Percentiles rank a stretch among this genome's conserved stretches.
phyloP scores from a whole-genome alignment of 2,888 invertebrate genomes.

The Glyphotaelius pellucidus region DNA sequence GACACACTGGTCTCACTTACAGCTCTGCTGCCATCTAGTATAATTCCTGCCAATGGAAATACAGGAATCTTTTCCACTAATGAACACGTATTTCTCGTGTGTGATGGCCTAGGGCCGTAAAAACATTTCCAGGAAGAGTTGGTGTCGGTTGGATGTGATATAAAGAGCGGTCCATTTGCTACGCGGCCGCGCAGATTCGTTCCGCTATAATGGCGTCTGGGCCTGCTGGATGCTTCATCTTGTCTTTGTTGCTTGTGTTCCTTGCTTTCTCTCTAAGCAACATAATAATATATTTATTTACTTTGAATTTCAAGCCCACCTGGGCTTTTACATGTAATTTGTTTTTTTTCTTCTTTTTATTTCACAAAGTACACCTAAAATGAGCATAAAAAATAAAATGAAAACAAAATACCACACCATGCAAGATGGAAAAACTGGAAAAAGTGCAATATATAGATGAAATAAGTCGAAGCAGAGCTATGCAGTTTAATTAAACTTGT shows the following conservation, averaged over 20 bases:
- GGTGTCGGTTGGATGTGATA: background rate
- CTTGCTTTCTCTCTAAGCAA: background rate
- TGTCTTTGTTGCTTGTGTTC: slow-evolving; percentile 16
- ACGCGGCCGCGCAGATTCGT: slow-evolving; percentile 39
- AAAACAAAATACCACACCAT: too few species aligned
- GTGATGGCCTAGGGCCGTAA: slow-evolving; percentile 6
- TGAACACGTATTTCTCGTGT: slow-evolving; percentile 31
- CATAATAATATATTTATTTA: too few species aligned
- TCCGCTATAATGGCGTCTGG: slow-evolving; percentile 13
- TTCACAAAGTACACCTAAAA: too few species aligned
- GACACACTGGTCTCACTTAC: too few species aligned
- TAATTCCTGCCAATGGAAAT: background rate
- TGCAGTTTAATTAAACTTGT: too few species aligned
- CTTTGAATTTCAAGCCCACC: too few species aligned
- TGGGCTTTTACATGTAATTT: too few species aligned
- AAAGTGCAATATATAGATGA: too few species aligned
- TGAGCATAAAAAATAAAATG: too few species aligned
- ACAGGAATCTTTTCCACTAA: slow-evolving; percentile 15
- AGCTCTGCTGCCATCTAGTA: background rate
- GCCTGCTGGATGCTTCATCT: background rate
- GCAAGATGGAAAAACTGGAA: too few species aligned
- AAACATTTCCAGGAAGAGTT: slow-evolving; percentile 32
- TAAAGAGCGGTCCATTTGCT: slow-evolving; percentile 26
- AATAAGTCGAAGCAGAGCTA: too few species aligned
- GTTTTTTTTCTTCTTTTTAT: too few species aligned